Base-by-base conservation (phyloP, 2,888 invertebrate species). In the Fragum sueziense region DNA sequence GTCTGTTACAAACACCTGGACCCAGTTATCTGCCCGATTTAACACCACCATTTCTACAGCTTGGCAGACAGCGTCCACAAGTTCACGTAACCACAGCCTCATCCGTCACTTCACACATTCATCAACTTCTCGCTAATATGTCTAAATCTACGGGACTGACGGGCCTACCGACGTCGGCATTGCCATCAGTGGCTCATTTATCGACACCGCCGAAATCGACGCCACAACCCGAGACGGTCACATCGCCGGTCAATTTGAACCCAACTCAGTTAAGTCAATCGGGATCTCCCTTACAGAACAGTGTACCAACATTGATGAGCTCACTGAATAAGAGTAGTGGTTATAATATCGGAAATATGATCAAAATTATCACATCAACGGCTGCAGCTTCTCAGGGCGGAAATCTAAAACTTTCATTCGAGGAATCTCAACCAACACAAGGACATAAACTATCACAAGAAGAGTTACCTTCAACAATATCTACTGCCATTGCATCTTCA, bases 401-500 rank as follows among this genome's bases (percentile, higher is more conserved):
- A 4, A n/a, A 22, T n/a, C 20, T 31, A 41, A 41, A 17, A 41
- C 33, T 14, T n/a, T 25, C 11, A 6, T 41, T 41, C 9, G 65
- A 65, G 22, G 27, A 25, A 1, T 11, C 65, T n/a, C 29, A 27
- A 34, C 22, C 22, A 34, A 3, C 57, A 31, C 62, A 67, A 52
- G 57, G 70, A 25, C 91, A 91, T 73, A 90, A 88, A 76, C 76
- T 90, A 9, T 90, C 92, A 79, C 91, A 89, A 75, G 89, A 89
- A 74, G 91, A 61, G 6, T 3, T 33, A 33, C n/a, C 61, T n/a
- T 11, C n/a, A n/a, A n/a, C 34, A 9, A 17, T 61, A 61, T 2
- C 33, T 7, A 61, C 61, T 17, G 3, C 47, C 3, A 33, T 34
- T 31, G n/a, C 31, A 27, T 29, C 20, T n/a, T 25, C 57, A 25